Conservation (phyloP, 37 sponge, comb jelly and placozoan species). For the Beroe forskalii region DNA sequence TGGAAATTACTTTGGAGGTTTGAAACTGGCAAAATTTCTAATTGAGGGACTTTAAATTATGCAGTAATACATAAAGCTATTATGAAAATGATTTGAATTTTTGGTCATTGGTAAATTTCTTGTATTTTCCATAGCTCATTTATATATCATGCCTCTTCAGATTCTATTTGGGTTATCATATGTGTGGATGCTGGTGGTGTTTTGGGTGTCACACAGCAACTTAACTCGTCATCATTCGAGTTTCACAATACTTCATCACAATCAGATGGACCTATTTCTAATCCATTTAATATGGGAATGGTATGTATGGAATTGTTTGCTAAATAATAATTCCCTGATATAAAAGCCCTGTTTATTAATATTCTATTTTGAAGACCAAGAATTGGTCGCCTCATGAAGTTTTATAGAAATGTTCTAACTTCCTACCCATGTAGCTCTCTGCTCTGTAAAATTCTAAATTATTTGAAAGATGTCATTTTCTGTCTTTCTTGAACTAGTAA, state of each 20-base stretch:
- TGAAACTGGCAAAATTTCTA: not conserved
- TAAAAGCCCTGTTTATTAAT: too few species aligned
- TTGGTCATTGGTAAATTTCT: not conserved
- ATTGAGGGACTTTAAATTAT: not conserved
- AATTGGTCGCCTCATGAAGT: too few species aligned
- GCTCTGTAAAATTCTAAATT: not conserved
- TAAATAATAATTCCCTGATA: too few species aligned
- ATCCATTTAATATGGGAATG: constrained; percentile 62
- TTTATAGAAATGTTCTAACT: too few species aligned
- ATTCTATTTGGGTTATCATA: constrained; percentile 59
- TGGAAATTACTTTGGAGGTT: constrained; percentile 81
- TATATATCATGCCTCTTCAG: too few species aligned
- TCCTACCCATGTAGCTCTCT: too few species aligned
- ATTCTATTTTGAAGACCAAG: too few species aligned
- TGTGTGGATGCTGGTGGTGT: constrained; percentile 56
- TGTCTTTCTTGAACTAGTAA: too few species aligned
- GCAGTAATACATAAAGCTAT: not conserved
- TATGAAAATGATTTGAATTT: not conserved
- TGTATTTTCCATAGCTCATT: too few species aligned
- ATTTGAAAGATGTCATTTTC: not conserved
- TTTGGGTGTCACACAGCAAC: constrained; percentile 54
- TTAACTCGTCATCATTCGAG: constrained; percentile 30
- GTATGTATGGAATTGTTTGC: not conserved
- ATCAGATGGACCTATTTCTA: not conserved
- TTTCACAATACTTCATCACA: constrained; percentile 30